Evolutionary conservation across 2,113 vertebrate species (phyloP).

Genomic region (Chaetorhynchus papuensis): DNA sequence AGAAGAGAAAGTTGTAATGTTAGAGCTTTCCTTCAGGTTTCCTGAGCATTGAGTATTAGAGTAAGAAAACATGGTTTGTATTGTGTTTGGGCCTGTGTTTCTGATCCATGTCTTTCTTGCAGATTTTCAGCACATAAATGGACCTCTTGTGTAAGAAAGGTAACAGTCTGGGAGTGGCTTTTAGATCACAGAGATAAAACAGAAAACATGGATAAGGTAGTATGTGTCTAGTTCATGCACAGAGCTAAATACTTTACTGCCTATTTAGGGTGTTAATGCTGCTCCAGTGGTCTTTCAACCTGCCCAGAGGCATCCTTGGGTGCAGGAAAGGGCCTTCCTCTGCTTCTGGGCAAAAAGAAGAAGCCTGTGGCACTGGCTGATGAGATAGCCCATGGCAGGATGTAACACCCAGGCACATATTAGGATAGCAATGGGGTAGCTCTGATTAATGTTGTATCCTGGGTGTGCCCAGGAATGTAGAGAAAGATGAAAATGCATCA

Average conservation of each 20-base stretch:
- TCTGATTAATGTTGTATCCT: neutral
- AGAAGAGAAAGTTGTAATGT: neutral
- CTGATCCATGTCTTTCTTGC: neutral
- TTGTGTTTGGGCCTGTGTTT: neutral
- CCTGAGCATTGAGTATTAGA: neutral
- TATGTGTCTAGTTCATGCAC: accelerated
- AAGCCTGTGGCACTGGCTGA: neutral
- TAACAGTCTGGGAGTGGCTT: neutral
- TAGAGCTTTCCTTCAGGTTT: neutral
- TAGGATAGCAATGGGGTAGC: neutral
- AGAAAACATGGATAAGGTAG: neutral
- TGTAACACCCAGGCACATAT: neutral
- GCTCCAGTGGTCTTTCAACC: neutral
- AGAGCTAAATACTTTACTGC: neutral
- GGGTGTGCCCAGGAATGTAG: neutral
- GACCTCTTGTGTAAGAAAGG: neutral
- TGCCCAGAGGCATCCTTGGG: neutral
- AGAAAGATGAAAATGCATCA: neutral
- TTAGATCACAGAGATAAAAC: neutral
- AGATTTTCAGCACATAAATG: neutral
- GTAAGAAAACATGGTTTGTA: neutral
- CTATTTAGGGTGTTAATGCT: neutral
- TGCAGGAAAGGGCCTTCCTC: neutral
- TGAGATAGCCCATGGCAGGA: neutral
- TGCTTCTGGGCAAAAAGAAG: neutral